Evolutionary conservation across 2,113 vertebrate species (phyloP).

Genomic region (Istiophorus platypterus): DNA sequence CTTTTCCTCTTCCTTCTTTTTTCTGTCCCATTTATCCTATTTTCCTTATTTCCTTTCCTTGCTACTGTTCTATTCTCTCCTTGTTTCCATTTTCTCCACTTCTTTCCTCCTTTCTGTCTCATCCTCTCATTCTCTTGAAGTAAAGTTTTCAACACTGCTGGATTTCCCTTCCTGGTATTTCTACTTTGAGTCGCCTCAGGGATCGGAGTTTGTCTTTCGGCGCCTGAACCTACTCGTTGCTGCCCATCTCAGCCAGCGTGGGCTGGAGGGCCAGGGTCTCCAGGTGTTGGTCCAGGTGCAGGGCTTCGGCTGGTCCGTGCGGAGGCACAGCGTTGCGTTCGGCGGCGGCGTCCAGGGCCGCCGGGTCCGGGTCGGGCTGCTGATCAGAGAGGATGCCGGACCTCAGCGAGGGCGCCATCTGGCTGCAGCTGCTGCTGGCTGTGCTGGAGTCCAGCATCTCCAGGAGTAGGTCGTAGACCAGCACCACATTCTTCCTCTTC

Average conservation of each 20-base stretch:
- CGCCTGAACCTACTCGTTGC: conserved; percentile 36
- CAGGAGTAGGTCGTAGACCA: conserved; percentile 94
- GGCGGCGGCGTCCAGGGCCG: accelerated
- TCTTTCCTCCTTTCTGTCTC: background rate
- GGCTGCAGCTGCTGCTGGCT: conserved; percentile 77
- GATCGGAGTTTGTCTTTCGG: background rate
- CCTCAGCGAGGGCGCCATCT: conserved; percentile 62
- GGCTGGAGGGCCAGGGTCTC: conserved; percentile 25
- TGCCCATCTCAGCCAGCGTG: conserved; percentile 22
- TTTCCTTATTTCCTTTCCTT: no score
- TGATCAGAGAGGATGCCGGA: conserved; percentile 51
- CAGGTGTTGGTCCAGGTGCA: conserved; percentile 41
- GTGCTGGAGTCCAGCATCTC: conserved; percentile 97
- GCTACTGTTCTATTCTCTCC: no score
- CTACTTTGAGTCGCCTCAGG: background rate
- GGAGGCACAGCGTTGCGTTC: background rate
- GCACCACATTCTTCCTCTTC: conserved; percentile 96
- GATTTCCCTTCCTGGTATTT: no score
- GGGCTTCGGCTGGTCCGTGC: background rate
- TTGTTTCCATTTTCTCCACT: background rate
- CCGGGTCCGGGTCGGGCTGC: conserved; percentile 4
- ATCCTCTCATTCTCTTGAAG: no score
- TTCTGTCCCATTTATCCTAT: no score
- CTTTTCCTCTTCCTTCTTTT: background rate
- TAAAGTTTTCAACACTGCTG: no score